Conservation (phyloP, 2,113 vertebrate species). For the Colinus virginianus region DNA sequence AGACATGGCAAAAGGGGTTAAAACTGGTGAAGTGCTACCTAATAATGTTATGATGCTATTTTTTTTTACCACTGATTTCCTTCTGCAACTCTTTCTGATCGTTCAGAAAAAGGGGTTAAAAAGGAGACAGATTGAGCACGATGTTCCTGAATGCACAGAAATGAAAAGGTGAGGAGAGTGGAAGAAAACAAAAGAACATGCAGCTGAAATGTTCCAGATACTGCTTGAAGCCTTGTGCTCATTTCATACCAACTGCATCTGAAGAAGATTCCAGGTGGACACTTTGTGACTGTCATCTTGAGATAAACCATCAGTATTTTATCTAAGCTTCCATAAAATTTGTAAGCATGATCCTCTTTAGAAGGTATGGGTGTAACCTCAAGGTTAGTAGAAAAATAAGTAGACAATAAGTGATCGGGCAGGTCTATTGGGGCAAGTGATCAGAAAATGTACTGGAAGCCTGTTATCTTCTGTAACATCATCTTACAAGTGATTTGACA, state of each 20-base stretch:
- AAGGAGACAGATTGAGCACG: not conserved
- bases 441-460: not conserved
- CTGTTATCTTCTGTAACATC: not conserved
- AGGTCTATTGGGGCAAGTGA: not conserved
- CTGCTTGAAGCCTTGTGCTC: not conserved
- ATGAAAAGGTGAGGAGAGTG: not conserved
- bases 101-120: not conserved
- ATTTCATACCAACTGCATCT: not conserved
- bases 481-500: not conserved
- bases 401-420: not conserved
- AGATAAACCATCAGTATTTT: not conserved
- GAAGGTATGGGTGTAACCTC: not conserved
- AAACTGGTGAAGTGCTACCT: not conserved
- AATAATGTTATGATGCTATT: not conserved
- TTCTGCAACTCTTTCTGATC: not conserved
- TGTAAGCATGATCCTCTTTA: not conserved
- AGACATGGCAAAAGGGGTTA: not conserved
- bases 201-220: not conserved
- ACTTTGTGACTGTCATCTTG: rapidly evolving
- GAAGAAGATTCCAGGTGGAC: not conserved
- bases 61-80: not conserved
- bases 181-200: not conserved
- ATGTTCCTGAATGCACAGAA: not conserved
- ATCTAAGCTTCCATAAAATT: not conserved
- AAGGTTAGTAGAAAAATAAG: not conserved